Conservation (phyloP, 64 coral and sea anemone species). For the Stylophora pistillata region DNA sequence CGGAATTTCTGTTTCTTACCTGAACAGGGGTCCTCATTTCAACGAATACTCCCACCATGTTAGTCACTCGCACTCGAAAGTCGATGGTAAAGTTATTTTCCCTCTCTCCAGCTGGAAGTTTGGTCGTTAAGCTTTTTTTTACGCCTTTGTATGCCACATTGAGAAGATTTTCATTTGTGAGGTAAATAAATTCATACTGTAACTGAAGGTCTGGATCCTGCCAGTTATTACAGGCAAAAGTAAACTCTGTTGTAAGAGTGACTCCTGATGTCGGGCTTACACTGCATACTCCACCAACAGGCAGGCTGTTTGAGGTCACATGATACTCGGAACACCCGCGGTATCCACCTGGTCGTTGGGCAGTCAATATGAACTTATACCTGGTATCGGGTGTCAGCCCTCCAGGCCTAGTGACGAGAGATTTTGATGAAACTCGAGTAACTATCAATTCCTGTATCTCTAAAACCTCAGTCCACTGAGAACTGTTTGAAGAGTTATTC, state of each 20-base stretch:
- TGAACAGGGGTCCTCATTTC: slow-evolving; percentile 26
- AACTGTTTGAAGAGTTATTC: not conserved
- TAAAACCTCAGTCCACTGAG: not conserved
- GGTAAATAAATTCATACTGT: slow-evolving; percentile 34
- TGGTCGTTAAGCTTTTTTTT: not conserved
- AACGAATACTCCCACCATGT: slow-evolving; percentile 9
- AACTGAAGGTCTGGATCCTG: slow-evolving; percentile 27
- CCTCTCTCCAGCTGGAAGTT: slow-evolving; percentile 33
- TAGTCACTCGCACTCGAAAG: slow-evolving; percentile 25
- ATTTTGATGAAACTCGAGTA: not conserved
- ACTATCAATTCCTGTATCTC: not conserved
- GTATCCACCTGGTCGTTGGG: not conserved
- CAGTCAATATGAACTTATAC: slow-evolving; percentile 27
- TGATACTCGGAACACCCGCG: slow-evolving; percentile 27
- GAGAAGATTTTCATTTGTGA: not conserved
- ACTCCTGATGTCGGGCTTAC: not conserved
- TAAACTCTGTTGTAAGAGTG: slow-evolving; percentile 38
- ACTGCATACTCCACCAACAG: not conserved
- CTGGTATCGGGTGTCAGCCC: not conserved
- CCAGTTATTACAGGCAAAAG: slow-evolving; percentile 20
- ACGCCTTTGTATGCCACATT: slow-evolving; percentile 18
- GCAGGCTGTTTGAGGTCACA: not conserved
- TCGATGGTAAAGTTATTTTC: not conserved
- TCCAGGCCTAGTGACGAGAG: not conserved
- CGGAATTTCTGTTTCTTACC: not conserved